Evolutionary conservation across 2,113 vertebrate species (phyloP).

Genomic region (Condylura cristata): DNA sequence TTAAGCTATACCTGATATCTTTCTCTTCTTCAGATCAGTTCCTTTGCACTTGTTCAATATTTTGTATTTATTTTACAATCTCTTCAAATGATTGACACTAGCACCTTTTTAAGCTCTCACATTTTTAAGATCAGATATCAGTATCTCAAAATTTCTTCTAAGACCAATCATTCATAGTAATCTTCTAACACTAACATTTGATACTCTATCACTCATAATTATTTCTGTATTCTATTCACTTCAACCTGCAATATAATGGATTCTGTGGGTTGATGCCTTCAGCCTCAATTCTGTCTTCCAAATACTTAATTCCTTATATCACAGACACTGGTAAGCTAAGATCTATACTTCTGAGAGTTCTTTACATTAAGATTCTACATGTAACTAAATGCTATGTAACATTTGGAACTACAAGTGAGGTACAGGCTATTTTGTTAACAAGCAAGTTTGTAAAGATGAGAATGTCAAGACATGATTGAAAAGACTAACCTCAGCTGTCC

Average conservation of each 20-base stretch:
- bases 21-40: neutral
- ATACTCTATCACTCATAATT: neutral
- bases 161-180: neutral
- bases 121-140: neutral
- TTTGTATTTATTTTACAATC: neutral
- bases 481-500: neutral
- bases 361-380: neutral
- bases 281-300: neutral
- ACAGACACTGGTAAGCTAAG: neutral
- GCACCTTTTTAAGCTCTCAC: neutral
- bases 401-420: neutral
- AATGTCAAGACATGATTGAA: neutral
- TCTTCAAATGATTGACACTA: neutral
- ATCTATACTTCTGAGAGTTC: neutral
- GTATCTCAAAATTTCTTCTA: neutral
- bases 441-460: neutral
- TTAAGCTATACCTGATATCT: neutral
- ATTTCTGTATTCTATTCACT: neutral
- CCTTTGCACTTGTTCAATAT: neutral
- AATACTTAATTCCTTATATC: neutral
- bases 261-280: neutral
- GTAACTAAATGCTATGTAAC: neutral
- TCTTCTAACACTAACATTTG: neutral
- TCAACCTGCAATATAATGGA: neutral
- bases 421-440: neutral